Percentiles rank a stretch among this genome's conserved stretches.
phyloP scores from a whole-genome alignment of 2,113 vertebrate genomes.

The Prionailurus bengalensis region DNA sequence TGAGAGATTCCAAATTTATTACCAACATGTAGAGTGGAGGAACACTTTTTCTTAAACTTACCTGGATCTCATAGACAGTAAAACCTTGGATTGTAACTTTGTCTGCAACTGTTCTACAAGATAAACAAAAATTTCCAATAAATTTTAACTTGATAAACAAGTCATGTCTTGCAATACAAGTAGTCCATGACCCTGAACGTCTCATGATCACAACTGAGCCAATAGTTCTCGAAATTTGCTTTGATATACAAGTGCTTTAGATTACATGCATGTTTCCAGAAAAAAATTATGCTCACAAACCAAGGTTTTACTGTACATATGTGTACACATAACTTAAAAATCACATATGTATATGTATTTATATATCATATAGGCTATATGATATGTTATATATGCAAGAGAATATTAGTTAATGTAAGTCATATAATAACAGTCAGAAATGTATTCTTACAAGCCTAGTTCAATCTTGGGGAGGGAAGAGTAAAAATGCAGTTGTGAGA shows the following conservation, averaged over 20 bases:
- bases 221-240: no score
- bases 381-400: neutral
- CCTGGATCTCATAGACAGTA: neutral
- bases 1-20: neutral
- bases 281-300: no score
- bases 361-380: neutral
- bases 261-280: no score
- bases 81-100: no score
- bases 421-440: neutral
- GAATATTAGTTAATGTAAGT: neutral
- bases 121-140: no score
- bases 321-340: no score
- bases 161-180: no score
- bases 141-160: no score
- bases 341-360: neutral
- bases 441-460: neutral
- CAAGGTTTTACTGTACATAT: neutral
- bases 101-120: no score
- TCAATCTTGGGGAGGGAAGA: neutral
- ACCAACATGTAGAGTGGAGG: neutral
- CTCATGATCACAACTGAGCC: no score
- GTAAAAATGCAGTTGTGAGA: neutral
- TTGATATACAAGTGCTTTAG: no score
- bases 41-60: neutral
- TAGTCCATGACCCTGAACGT: no score